Conservation (phyloP, 2,888 invertebrate genomes). For the Pocota personata region DNA sequence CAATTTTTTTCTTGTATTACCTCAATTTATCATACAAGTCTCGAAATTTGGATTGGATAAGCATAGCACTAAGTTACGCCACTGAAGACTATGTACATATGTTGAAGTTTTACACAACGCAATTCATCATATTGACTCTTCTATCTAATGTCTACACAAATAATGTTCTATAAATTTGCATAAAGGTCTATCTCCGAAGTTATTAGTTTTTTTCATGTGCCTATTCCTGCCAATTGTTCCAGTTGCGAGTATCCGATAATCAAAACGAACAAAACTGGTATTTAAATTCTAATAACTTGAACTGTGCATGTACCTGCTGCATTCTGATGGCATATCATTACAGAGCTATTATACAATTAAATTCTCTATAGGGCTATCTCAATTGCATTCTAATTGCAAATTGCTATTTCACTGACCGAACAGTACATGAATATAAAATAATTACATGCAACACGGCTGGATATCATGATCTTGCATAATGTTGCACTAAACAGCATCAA, state of each 20-base stretch:
- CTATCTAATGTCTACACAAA: too few relatives aligned
- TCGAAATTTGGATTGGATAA: too few relatives aligned
- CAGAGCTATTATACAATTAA: slow-evolving; percentile 59
- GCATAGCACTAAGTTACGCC: too few relatives aligned
- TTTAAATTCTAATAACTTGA: slow-evolving; percentile 38
- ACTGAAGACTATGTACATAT: too few relatives aligned
- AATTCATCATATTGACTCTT: too few relatives aligned
- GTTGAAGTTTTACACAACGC: too few relatives aligned
- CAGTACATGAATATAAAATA: slow-evolving; percentile 61
- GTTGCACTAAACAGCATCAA: slow-evolving; percentile 43
- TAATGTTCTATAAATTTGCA: too few relatives aligned
- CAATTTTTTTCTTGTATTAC: too few relatives aligned
- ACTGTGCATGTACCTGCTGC: not conserved
- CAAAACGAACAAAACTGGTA: not conserved
- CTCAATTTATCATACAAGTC: too few relatives aligned
- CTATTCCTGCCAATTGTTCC: too few relatives aligned
- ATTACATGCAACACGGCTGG: slow-evolving; percentile 34
- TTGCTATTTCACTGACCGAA: slow-evolving; percentile 64
- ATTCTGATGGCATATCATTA: slow-evolving; percentile 37
- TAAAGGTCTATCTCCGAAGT: too few relatives aligned
- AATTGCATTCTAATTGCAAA: slow-evolving; percentile 72
- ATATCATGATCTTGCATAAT: slow-evolving; percentile 62
- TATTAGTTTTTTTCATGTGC: too few relatives aligned
- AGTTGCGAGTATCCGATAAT: not conserved
- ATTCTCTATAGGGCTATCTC: slow-evolving; percentile 49